Evolutionary conservation across 2,888 invertebrate species (phyloP).

Genomic region (Eupithecia tripunctaria): DNA sequence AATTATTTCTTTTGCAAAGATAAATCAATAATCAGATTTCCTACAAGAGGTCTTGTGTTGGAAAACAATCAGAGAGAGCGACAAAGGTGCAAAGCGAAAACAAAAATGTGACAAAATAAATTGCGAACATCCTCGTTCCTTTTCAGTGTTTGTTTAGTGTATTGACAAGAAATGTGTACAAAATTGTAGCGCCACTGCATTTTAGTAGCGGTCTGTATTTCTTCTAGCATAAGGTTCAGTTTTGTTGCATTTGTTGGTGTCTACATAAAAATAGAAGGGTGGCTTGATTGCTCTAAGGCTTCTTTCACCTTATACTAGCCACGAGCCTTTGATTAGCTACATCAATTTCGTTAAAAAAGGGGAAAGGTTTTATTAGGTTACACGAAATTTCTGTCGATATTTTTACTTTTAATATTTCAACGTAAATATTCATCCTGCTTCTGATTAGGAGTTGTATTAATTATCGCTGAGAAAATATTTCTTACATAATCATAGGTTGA

Average conservation of each 20-base stretch:
- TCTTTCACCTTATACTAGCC: conserved; percentile 62
- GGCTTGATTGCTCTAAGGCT: conserved; percentile 75
- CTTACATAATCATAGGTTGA: neutral
- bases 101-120: conserved; percentile 60
- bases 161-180: conserved; percentile 76
- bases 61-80: conserved; percentile 27
- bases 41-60: conserved; percentile 9
- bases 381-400: conserved; percentile 34
- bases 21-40: conserved; percentile 20
- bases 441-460: neutral
- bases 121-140: conserved; percentile 63
- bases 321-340: conserved; percentile 72
- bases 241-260: conserved; percentile 21
- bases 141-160: conserved; percentile 68
- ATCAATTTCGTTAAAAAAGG: conserved; percentile 47
- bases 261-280: conserved; percentile 51
- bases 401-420: conserved; percentile 40
- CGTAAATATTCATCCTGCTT: conserved; percentile 34
- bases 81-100: conserved; percentile 55
- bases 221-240: conserved; percentile 30
- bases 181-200: conserved; percentile 51
- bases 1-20: conserved; percentile 22
- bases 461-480: neutral
- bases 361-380: conserved; percentile 36
- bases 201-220: conserved; percentile 17